phyloP scores from a whole-genome alignment of 2,797 vertebrate species.

The Dendrocincla fuliginosa region DNA sequence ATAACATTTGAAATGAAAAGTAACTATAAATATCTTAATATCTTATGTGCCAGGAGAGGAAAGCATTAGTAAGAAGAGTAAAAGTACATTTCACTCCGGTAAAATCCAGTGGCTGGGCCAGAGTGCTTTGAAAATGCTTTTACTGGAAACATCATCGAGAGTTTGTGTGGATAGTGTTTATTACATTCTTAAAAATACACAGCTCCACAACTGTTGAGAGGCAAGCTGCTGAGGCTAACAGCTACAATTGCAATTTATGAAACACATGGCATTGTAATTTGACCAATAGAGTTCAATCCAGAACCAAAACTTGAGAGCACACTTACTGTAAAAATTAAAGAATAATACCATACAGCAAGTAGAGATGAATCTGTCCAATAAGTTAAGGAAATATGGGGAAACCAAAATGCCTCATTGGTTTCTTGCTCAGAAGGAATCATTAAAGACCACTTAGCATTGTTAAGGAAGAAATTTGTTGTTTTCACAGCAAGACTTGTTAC shows the following conservation, averaged over 20 bases:
- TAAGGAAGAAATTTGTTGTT: background rate
- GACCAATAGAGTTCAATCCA: background rate
- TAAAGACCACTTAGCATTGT: background rate
- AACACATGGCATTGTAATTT: background rate
- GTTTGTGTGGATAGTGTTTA: background rate
- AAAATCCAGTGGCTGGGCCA: background rate
- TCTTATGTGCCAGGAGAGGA: background rate
- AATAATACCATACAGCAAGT: background rate
- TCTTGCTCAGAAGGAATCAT: background rate
- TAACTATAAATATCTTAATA: background rate
- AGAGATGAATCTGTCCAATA: background rate
- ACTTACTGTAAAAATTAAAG: constrained; percentile 18
- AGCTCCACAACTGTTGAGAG: background rate
- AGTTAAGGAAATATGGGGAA: background rate
- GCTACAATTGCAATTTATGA: constrained; percentile 39
- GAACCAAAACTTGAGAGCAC: background rate
- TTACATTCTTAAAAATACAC: constrained; percentile 22
- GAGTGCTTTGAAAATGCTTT: constrained; percentile 41
- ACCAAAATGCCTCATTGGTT: background rate
- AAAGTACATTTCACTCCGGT: background rate
- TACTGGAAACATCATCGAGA: constrained; percentile 38
- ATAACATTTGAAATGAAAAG: background rate
- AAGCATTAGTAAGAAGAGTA: background rate
- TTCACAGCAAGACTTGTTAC: background rate
- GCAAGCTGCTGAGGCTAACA: constrained; percentile 2